These are phyloP conservation scores for Drosophila niveifrons DNA, from an alignment of 2,888 invertebrate species.

Conservation along the genomic window DNA sequence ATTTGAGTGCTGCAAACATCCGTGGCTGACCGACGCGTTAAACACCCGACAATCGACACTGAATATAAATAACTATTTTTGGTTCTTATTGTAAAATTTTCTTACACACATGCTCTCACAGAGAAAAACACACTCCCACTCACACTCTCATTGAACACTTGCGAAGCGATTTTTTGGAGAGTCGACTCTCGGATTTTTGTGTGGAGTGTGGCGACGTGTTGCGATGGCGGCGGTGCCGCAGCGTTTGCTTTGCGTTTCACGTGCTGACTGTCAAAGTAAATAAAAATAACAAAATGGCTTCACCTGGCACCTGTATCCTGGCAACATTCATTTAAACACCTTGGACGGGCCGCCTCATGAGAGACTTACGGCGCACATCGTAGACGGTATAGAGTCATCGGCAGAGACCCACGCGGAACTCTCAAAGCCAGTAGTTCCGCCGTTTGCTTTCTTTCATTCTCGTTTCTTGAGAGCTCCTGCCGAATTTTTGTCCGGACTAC, in stretches of 20 bases:
- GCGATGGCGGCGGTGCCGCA: conserved; percentile 49
- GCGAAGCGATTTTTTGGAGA: neutral
- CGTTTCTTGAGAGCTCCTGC: conserved; percentile 40
- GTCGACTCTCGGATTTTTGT: conserved; percentile 19
- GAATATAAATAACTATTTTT: conserved; percentile 27
- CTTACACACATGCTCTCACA: conserved; percentile 5
- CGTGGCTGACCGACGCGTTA: conserved; percentile 32
- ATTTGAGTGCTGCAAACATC: conserved; percentile 28
- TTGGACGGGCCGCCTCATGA: conserved; percentile 46
- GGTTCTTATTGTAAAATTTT: conserved; percentile 24
- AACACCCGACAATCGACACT: conserved; percentile 20
- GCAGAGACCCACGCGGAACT: conserved; percentile 36
- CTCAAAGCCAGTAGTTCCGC: no score
- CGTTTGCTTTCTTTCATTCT: conserved; percentile 6
- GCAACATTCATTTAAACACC: conserved; percentile 83
- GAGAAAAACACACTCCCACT: neutral
- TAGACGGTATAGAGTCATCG: conserved; percentile 32
- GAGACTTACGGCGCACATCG: neutral
- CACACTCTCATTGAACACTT: neutral
- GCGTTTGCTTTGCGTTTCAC: conserved; percentile 72
- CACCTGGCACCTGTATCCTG: conserved; percentile 83
- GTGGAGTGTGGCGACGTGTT: conserved; percentile 23
- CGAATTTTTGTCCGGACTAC: conserved; percentile 58
- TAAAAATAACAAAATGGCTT: conserved; percentile 84
- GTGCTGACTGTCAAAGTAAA: conserved; percentile 81